Percentiles rank a stretch among this genome's conserved stretches.
These are phyloP conservation scores for Nomada ruficornis DNA, from an alignment of 2,888 invertebrate genomes.

Conservation along the genomic window DNA sequence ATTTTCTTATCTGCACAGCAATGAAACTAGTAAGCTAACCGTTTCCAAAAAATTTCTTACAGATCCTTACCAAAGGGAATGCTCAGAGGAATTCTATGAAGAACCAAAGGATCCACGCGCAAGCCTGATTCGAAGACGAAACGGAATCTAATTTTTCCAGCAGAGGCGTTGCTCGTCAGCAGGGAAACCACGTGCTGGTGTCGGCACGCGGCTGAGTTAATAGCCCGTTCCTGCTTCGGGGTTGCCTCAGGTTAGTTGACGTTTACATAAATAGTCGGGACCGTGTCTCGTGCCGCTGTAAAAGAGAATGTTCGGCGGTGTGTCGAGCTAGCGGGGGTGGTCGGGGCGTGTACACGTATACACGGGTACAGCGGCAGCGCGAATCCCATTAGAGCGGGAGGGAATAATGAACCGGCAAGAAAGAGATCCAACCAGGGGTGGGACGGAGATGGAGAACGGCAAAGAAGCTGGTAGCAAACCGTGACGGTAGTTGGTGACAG, in stretches of 20 bases:
- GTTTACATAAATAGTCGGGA: constrained; percentile 59
- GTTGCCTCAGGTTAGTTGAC: constrained; percentile 68
- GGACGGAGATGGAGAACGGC: constrained; percentile 28
- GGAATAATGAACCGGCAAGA: constrained; percentile 7
- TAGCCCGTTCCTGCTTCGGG: constrained; percentile 60
- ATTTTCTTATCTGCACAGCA: background rate
- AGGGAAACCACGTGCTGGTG: constrained; percentile 43
- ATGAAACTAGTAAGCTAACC: background rate
- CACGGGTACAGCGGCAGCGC: background rate
- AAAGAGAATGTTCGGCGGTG: constrained; percentile 36
- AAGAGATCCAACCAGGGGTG: background rate
- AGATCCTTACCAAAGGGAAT: background rate
- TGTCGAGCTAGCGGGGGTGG: constrained; percentile 25
- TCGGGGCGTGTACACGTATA: background rate
- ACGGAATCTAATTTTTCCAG: constrained; percentile 20
- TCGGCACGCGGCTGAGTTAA: constrained; percentile 73
- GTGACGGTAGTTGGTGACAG: constrained; percentile 72
- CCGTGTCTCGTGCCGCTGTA: constrained; percentile 31
- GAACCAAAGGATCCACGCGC: background rate
- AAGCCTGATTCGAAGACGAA: background rate
- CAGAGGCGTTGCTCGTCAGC: constrained; percentile 27
- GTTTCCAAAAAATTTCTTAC: background rate
- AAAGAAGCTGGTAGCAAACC: constrained; percentile 58
- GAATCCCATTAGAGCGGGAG: constrained; percentile 33
- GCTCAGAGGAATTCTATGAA: background rate